phyloP scores from a whole-genome alignment of 53 echinoderm and acorn worm genomes.

The Paelopatides confundens region DNA sequence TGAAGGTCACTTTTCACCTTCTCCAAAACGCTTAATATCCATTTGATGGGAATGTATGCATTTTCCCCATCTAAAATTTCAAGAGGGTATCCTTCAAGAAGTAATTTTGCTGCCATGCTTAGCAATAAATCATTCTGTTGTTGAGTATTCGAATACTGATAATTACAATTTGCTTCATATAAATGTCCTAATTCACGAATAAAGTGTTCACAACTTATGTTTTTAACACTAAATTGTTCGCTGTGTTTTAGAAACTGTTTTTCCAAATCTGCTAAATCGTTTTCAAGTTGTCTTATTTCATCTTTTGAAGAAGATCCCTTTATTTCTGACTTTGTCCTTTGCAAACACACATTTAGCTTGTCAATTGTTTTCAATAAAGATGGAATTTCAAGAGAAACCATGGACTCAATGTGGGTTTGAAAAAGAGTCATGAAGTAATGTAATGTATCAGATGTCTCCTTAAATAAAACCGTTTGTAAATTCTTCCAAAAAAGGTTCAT shows the following conservation, averaged over 20 bases:
- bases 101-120: too few species aligned
- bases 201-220: background rate
- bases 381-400: background rate
- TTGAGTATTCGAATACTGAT: too few species aligned
- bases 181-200: background rate
- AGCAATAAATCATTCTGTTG: too few species aligned
- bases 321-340: background rate
- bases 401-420: background rate
- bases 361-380: background rate
- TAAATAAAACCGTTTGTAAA: background rate
- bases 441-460: background rate
- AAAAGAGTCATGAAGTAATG: background rate
- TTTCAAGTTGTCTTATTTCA: background rate
- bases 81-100: too few species aligned
- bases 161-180: constrained; percentile 4
- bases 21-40: too few species aligned
- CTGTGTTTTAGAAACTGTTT: too few species aligned
- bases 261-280: background rate
- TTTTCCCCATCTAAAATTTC: too few species aligned
- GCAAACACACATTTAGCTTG: too few species aligned
- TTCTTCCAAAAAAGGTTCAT: background rate
- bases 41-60: too few species aligned
- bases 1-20: too few species aligned
- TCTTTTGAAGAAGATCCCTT: background rate
- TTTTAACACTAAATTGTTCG: background rate